Base-by-base conservation (phyloP, 2,797 vertebrate species). In the Erethizon dorsatum region DNA sequence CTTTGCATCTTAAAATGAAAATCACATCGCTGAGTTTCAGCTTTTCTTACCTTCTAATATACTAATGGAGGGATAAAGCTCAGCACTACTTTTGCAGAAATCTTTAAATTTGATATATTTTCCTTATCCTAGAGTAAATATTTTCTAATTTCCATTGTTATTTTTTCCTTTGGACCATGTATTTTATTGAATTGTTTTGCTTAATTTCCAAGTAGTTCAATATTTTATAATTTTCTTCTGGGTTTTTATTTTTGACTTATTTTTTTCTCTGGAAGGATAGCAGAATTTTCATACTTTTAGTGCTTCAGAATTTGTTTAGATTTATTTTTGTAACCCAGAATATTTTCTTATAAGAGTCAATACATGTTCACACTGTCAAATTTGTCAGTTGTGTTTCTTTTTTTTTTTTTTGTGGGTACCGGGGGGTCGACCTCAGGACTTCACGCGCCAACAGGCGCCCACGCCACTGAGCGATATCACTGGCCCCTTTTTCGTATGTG, bases 131-230 rank as follows among this genome's bases (percentile, higher is more conserved):
- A 63, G 24, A 47, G n/a, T 67, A 73, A 83, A 37, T 83, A 69
- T 63, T 80, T 95, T 63, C 18, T 78, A 37, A 78, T 83, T 87
- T 45, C 17, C 1, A 28, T 71, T 83, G 15, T 71, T 84, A 73
- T 71, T 37, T 61, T 59, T 90, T 54, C 26, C 37, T 56, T 83
- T 78, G 33, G 50, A 31, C 9, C 56, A 86, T 54, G 9, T 67
- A 63, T 31, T 56, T 50, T 78, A 45, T 63, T 61, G 18, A 78
- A 61, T 79, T 83, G 4, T 84, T 50, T 63, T 69, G 31, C 22
- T 77, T 90, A 26, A 83, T 78, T 90, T 92, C 47, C 52, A 95
- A 87, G 2, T 59, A 54, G 3, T 37, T 90, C 28, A 31, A 85
- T 1, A 37, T 84, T 73, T 80, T 69, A 67, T 71, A 28, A 13